A percentile compares a stretch with the other conserved stretches of the same genome.
Conservation (phyloP, 2,888 invertebrate genomes). For the Sesia apiformis region DNA sequence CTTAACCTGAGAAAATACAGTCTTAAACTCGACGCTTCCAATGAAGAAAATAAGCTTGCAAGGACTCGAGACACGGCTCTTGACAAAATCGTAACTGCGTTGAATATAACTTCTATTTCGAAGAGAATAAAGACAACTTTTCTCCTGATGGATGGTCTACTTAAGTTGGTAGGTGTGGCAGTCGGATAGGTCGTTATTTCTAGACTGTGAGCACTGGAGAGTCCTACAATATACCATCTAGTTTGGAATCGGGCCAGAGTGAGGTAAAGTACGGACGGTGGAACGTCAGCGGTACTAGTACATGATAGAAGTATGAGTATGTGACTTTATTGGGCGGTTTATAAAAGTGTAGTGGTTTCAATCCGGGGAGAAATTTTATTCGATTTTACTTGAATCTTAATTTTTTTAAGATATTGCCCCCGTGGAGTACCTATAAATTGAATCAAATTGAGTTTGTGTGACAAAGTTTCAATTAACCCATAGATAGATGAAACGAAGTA, state of each 20-base stretch:
- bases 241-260: conserved; percentile 28
- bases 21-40: not conserved
- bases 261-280: not conserved
- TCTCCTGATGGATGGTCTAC: not conserved
- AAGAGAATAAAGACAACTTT: conserved; percentile 3
- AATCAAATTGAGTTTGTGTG: no score
- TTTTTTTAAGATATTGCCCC: no score
- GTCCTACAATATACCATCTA: conserved; percentile 26
- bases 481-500: no score
- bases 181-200: conserved; percentile 36
- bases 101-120: conserved; percentile 3
- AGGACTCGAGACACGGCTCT: not conserved
- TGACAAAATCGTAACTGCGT: conserved; percentile 9
- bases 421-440: no score
- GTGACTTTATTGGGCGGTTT: no score
- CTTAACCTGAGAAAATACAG: conserved; percentile 7
- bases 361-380: no score
- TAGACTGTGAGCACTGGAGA: conserved; percentile 34
- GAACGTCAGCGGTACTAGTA: not conserved
- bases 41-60: not conserved
- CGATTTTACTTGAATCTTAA: no score
- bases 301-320: not conserved
- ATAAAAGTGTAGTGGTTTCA: no score
- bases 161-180: conserved; percentile 3
- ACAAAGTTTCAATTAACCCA: no score